Percentiles rank a stretch among this genome's conserved stretches.
phyloP scores from a whole-genome alignment of 1,140 invertebrate genomes.

The Octopus sinensis region DNA sequence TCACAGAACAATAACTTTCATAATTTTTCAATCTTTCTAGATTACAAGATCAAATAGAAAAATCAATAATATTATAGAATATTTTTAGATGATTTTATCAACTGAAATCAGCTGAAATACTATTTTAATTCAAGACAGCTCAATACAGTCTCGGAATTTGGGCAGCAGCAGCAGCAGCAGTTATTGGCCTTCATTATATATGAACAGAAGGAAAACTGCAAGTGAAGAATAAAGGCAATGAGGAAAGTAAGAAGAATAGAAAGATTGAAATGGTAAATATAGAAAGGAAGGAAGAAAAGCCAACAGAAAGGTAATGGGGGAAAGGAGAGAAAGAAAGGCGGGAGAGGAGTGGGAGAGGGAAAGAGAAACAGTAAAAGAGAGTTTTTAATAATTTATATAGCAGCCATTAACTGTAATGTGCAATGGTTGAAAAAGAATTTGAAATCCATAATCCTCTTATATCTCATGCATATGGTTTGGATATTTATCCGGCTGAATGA shows the following conservation, averaged over 20 bases:
- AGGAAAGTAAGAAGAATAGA: background rate
- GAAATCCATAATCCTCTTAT: constrained; percentile 7
- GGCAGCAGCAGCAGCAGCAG: constrained; percentile 1
- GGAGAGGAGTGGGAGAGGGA: constrained; percentile 13
- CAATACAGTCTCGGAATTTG: background rate
- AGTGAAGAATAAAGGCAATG: background rate
- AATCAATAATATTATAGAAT: constrained; percentile 9
- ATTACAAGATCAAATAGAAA: constrained; percentile 5
- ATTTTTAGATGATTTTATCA: constrained; percentile 13
- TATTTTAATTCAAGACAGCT: background rate
- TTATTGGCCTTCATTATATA: background rate
- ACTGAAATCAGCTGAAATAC: constrained; percentile 9
- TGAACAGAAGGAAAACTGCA: background rate
- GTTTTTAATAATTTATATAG: constrained; percentile 1
- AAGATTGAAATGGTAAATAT: constrained; percentile 1
- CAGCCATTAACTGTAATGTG: constrained; percentile 6
- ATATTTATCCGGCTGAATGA: constrained; percentile 8
- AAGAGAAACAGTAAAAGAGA: constrained; percentile 15
- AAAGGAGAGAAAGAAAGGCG: constrained; percentile 13
- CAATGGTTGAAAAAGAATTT: constrained; percentile 11
- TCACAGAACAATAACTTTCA: constrained; percentile 11
- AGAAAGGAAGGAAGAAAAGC: background rate
- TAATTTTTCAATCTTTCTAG: constrained; percentile 5
- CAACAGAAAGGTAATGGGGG: background rate
- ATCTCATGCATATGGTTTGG: constrained; percentile 10